Evolutionary conservation across 2,113 vertebrate genomes (phyloP), one percentile per base, ranked within the genome.

Genomic region (Picathartes gymnocephalus): DNA sequence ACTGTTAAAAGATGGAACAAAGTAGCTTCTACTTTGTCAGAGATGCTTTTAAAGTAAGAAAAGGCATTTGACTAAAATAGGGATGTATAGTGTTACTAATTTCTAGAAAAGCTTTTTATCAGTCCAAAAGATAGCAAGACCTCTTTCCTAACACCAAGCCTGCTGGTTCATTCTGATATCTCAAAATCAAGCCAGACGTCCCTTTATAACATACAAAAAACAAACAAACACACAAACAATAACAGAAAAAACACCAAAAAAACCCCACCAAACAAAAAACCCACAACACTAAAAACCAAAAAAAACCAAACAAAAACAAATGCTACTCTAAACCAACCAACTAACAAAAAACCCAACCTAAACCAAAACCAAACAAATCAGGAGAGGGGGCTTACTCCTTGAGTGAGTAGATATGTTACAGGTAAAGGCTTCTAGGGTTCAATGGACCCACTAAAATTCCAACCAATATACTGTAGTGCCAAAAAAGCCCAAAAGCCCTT

Each of bases 1-100:
- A 70, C 24, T 94, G 81, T 62, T 70, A 94, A 81, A 95, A 87
- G 51, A 86, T 50, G 42, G 56, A 86, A 86, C 54, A 88, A 91
- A 61, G 20, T 35, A 64, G 10, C 40, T 92, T 72, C 50, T 93
- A 19, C 64, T 85, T 93, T 90, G 45, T n/a, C 42, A 81, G 76
- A 92, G 19, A 48, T 57, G 47, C 21, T 88, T 88, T 91, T 86
- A 83, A 60, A 70, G 53, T 87, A 50, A 77, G 50, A 69, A 80
- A 82, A 57, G 12, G 4, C 19, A 60, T 86, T 80, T 90, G n/a
- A 68, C 48, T 83, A n/a, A 35, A 76, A 44, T 31, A 72, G 25
- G 35, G 2, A 17, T 93, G 28, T 16, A n/a, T 0, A 2, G 11
- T 13, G 1, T 60, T 58, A 44, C 10, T 74, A 21, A 88, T 69